Evolutionary conservation across 1,140 invertebrate genomes (phyloP), one percentile per base, ranked within the genome.

Genomic region (Cheumatopsyche charites): DNA sequence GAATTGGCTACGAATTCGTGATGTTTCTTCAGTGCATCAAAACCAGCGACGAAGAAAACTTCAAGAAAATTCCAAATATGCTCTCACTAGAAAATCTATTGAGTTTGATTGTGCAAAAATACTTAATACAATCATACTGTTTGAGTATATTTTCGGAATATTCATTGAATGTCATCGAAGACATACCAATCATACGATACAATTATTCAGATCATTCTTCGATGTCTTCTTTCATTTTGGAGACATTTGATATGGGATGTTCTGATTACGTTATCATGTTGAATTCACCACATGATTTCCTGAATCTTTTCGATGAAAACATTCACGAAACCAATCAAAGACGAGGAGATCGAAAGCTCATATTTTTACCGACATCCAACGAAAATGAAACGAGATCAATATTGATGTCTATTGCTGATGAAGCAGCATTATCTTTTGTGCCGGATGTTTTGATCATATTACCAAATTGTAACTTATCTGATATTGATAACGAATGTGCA

Each of bases 271-370:
- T 76, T 4, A 68, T 76, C n/a, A 42, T 29, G 7, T 15, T 67
- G 6, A 19, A 72, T 23, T 45, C 69, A 43, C 67, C 61, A 25
- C 13, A 21, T 25, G 3, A 52, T 43, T 76, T 74, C 42, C 9
- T 76, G 1, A 26, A 67, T 0, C 2, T 17, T 13, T 72, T 76
- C 25, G 75, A 76, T 66, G 70, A 74, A 74, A 73, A 73, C 45
- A 71, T 76, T 58, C 75, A 76, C 29, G 25, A 70, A 0, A 76
- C 75, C 6, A 76, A 74, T 62, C 75, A 76, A 45, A 66, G 75
- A 61, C 58, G 73, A 62, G 70, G 67, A 9, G 62, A 74, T 61
- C 65, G 72, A 67, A 76, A 76, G 49, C 23, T 76, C 2, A 61
- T 76, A 45, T 74, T 76, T 72, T n/a, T 76, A 43, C 70, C 73